Evolutionary conservation across 2,797 vertebrate genomes (phyloP), one percentile per base, ranked within the genome.

Genomic region (Macroramphosus scolopax): DNA sequence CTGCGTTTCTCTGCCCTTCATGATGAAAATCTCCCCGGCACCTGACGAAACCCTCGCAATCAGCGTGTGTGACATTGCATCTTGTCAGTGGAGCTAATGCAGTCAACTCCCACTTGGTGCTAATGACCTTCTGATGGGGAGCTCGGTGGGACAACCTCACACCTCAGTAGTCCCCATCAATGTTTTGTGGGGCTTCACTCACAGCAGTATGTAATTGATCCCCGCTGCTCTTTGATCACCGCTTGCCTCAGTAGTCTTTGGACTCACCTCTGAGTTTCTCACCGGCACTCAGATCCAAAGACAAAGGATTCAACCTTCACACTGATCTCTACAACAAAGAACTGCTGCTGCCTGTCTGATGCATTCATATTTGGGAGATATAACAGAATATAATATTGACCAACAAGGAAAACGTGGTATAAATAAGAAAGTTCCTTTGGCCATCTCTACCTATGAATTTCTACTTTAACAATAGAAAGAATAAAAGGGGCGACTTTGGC

Each of bases 71-170:
- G 77, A 74, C 83, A 62, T 81, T 73, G 75, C 58, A 10, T 69
- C 70, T 56, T 64, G 75, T 78, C 74, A 70, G 65, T 68, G 54
- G 49, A 53, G 51, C 75, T 78, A 81, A 86, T 76, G 70, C 72
- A 75, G 73, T 82, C 77, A 68, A 54, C 51, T 69, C 65, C 51
- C 57, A 68, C 73, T 87, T 57, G 72, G 51, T 31, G 46, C 60
- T 74, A 83, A 81, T 68, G 85, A 84, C 82, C 80, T 78, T 75
- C 77, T 70, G 76, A 81, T 80, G 73, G 77, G 62, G 61, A 72
- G 62, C 48, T 75, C 72, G 26, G 47, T 29, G 69, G 76, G 75
- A 81, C 68, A 44, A 43, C 47, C 70, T 54, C 60, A 51, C 59
- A 56, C 77, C 73, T 67, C 62, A 72, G 63, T 51, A 49, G 49